Conservation (phyloP, 2,113 vertebrate genomes). For the Pollimyrus isidori region DNA sequence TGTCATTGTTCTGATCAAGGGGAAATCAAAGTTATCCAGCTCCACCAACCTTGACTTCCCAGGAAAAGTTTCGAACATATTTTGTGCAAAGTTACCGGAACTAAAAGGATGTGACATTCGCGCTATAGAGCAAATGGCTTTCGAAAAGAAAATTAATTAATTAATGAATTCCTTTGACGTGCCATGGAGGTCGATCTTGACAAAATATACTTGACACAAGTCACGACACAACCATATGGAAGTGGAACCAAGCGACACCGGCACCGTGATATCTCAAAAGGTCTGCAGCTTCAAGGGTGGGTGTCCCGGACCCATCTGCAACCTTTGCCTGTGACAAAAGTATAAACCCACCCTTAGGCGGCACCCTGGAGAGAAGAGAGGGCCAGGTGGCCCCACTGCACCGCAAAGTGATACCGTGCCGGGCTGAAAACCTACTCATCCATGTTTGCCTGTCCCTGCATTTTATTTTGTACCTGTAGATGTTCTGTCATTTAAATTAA, state of each 20-base stretch:
- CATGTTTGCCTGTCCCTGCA: slow-evolving; percentile 21
- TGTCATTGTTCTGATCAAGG: neutral
- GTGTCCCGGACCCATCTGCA: neutral
- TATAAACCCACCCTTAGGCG: slow-evolving; percentile 5
- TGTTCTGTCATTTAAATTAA: slow-evolving; percentile 32
- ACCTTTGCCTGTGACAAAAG: neutral
- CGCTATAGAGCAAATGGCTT: neutral
- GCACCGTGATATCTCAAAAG: neutral
- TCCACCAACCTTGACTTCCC: neutral
- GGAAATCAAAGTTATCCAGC: neutral
- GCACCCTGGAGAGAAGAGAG: neutral
- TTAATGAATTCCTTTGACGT: neutral
- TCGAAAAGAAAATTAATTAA: neutral
- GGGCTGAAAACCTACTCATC: slow-evolving; percentile 17
- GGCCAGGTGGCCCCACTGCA: neutral
- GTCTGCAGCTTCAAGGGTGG: slow-evolving; percentile 2
- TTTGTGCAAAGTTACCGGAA: neutral
- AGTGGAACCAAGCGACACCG: neutral
- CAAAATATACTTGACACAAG: slow-evolving; percentile 11
- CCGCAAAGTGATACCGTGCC: slow-evolving; percentile 22
- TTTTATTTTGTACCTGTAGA: slow-evolving; percentile 25
- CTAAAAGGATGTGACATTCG: neutral
- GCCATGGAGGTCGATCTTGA: slow-evolving; percentile 8
- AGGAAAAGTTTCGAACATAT: neutral
- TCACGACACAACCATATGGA: slow-evolving; percentile 9